These are phyloP conservation scores for Phallusia fumigata DNA, from an alignment of 23 tunicate species.

Conservation along the genomic window DNA sequence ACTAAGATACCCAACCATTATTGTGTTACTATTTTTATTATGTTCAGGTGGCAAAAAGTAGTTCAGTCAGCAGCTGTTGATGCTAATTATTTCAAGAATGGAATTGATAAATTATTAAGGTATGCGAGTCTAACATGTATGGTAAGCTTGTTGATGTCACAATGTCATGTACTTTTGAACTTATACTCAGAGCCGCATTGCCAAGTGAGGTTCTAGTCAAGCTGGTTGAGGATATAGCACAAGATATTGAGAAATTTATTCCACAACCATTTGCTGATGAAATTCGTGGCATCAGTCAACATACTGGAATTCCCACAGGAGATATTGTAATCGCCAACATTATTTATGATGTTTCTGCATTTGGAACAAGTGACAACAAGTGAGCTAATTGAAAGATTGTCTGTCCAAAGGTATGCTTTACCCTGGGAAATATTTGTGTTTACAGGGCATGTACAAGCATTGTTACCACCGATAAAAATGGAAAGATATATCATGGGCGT, in stretches of 20 bases:
- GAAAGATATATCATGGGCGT: constrained; percentile 74
- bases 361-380: constrained; percentile 32
- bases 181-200: background rate
- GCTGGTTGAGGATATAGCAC: constrained; percentile 24
- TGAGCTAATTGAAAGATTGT: background rate
- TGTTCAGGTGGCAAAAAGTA: background rate
- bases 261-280: constrained; percentile 84
- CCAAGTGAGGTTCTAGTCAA: constrained; percentile 8
- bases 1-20: background rate
- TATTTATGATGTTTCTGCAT: constrained; percentile 70
- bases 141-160: background rate
- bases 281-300: constrained; percentile 65
- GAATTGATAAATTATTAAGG: background rate
- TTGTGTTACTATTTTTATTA: background rate
- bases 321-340: constrained; percentile 51
- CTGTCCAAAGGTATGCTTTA: background rate
- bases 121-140: background rate
- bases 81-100: background rate
- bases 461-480: constrained; percentile 61
- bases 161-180: background rate
- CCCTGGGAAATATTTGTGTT: too few relatives aligned
- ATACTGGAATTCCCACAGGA: constrained; percentile 28
- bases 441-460: constrained; percentile 95
- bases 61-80: background rate
- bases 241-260: constrained; percentile 45